phyloP scores from a whole-genome alignment of 2,113 vertebrate species.

The Nothocercus julius region DNA sequence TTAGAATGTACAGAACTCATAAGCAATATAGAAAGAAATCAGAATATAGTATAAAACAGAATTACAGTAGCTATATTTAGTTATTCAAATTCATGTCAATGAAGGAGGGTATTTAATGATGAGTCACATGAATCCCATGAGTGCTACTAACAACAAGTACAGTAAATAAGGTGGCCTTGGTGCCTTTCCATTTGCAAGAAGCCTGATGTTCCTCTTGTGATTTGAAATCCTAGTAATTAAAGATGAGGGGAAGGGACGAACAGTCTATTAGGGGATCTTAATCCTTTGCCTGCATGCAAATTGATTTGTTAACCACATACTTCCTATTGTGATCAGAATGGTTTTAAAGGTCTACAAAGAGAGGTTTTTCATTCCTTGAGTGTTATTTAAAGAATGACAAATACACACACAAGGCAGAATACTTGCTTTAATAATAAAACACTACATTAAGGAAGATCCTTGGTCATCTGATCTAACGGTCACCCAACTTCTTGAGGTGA shows the following conservation, averaged over 20 bases:
- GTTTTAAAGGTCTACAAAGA: not conserved
- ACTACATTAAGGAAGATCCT: slow-evolving; percentile 68
- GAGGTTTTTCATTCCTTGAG: not conserved
- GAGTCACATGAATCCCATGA: not conserved
- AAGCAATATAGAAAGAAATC: not conserved
- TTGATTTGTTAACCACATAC: not conserved
- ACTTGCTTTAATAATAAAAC: not conserved
- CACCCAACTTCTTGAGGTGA: slow-evolving; percentile 82
- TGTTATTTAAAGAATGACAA: not conserved
- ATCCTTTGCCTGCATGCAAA: not conserved
- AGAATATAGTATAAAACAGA: not conserved
- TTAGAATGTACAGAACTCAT: not conserved
- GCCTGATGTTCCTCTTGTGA: not conserved
- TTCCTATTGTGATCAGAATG: not conserved
- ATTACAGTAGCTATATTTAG: not conserved
- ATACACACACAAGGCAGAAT: not conserved
- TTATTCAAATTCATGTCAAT: not conserved
- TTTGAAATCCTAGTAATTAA: not conserved
- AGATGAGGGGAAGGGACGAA: not conserved
- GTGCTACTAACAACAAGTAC: not conserved
- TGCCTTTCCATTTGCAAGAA: not conserved
- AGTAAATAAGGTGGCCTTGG: not conserved
- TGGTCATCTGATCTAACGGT: slow-evolving; percentile 81
- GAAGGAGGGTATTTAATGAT: not conserved
- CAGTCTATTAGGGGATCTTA: not conserved